Base-by-base conservation (phyloP, 2,113 vertebrate species). In the Camelus bactrianus region DNA sequence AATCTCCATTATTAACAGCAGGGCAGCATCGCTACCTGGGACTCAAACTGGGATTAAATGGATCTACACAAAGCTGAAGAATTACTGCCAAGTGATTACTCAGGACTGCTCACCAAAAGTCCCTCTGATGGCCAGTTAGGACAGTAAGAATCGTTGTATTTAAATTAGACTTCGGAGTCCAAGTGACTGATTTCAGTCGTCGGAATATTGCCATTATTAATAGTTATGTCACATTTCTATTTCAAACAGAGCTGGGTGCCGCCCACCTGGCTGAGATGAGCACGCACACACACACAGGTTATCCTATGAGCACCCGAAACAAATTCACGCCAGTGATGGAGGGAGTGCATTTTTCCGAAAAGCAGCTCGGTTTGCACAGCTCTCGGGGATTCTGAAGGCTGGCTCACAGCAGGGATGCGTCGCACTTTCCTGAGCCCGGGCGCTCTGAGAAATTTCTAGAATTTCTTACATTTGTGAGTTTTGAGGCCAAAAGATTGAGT, bases 81-180 rank as follows among this genome's bases (percentile, higher is more conserved):
- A 72, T 80, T 42, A 92, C 67, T 81, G 65, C 80, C 77, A 80
- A 90, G 4, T 72, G 75, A 96, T 81, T 72, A 67, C 82, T n/a
- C 19, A 32, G 85, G 20, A 8, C 19, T 76, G 16, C 19, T 91
- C 26, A 50, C 38, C 24, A 42, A 62, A 76, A 81, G 6, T 24
- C 22, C 32, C 88, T 8, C 65, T 58, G n/a, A 70, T 70, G 69
- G n/a, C 54, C 32, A 77, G 65, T 38, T 48, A 93, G n/a, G 32
- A 85, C 50, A 65, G 38, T 60, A 72, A 77, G 85, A 92, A 84
- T 6, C 24, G 38, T 48, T 91, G 79, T 32, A 60, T 56, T 76
- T 90, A 94, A 80, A 84, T 96, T 93, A 92, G 94, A 84, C 65
- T 50, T 75, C 92, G 52, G 88, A 97, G 76, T 91, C 80, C 54